Conservation (phyloP, 2,888 invertebrate species). For the Pecten maximus region DNA sequence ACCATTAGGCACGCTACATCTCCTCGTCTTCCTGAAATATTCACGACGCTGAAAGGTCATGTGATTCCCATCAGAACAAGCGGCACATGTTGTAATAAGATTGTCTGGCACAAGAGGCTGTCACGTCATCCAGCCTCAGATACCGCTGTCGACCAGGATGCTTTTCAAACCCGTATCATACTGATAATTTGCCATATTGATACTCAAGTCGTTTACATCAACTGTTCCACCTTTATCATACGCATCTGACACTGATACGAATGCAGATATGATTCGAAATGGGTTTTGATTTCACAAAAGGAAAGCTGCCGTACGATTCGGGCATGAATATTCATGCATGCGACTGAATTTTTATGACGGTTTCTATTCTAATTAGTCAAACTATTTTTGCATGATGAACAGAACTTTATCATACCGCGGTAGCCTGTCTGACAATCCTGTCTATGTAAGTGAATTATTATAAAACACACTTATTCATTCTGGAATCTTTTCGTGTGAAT, state of each 20-base stretch:
- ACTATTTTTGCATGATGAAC: background rate
- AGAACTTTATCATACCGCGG: background rate
- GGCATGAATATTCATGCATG: background rate
- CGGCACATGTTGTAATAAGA: slow-evolving; percentile 3
- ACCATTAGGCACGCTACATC: slow-evolving; percentile 9
- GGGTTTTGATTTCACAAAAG: background rate
- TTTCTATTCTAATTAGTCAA: background rate
- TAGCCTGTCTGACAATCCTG: background rate
- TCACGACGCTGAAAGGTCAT: slow-evolving; percentile 1
- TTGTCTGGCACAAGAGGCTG: background rate
- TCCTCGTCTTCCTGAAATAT: background rate
- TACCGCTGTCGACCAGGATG: background rate
- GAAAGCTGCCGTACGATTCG: background rate
- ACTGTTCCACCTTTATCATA: background rate
- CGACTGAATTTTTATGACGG: background rate
- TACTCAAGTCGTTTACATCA: background rate
- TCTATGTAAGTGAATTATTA: background rate
- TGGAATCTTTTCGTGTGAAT: background rate
- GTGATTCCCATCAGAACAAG: background rate
- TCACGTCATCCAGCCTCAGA: background rate
- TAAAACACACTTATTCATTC: background rate
- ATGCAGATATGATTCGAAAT: background rate
- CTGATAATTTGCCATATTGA: background rate
- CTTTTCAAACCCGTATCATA: background rate
- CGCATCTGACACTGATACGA: background rate